phyloP scores from a whole-genome alignment of 2,888 invertebrate genomes.

The Monopis laevigella region DNA sequence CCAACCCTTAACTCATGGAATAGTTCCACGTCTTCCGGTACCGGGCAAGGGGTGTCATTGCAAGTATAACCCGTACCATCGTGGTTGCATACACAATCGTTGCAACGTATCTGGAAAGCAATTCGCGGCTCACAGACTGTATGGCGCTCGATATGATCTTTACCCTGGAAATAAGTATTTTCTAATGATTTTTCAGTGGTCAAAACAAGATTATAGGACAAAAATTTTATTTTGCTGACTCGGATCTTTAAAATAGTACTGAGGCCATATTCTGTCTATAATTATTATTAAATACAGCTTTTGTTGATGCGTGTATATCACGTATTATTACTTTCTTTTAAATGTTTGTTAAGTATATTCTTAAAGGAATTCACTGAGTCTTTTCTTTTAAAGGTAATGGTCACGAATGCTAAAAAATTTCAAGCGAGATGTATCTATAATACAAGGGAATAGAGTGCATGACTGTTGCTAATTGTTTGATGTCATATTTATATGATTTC shows the following conservation, averaged over 20 bases:
- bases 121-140: conserved; percentile 46
- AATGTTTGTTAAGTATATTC: too few species aligned
- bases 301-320: not conserved
- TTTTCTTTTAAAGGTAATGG: too few species aligned
- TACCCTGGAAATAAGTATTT: conserved; percentile 33
- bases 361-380: too few species aligned
- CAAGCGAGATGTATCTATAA: too few species aligned
- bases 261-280: not conserved
- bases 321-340: too few species aligned
- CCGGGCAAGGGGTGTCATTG: conserved; percentile 52
- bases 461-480: too few species aligned
- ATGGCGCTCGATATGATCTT: conserved; percentile 44
- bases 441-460: too few species aligned
- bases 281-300: not conserved
- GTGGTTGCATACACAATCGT: conserved; percentile 48
- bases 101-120: conserved; percentile 51
- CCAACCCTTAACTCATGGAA: conserved; percentile 43
- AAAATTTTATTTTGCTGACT: not conserved
- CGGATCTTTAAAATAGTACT: not conserved
- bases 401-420: too few species aligned
- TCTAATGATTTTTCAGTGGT: too few species aligned
- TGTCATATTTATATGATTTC: too few species aligned
- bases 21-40: conserved; percentile 49
- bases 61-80: conserved; percentile 50
- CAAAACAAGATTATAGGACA: too few species aligned